A percentile compares a stretch with the other conserved stretches of the same genome.
Conservation (phyloP, 1,140 invertebrate genomes). For the Antheraea mylitta region DNA sequence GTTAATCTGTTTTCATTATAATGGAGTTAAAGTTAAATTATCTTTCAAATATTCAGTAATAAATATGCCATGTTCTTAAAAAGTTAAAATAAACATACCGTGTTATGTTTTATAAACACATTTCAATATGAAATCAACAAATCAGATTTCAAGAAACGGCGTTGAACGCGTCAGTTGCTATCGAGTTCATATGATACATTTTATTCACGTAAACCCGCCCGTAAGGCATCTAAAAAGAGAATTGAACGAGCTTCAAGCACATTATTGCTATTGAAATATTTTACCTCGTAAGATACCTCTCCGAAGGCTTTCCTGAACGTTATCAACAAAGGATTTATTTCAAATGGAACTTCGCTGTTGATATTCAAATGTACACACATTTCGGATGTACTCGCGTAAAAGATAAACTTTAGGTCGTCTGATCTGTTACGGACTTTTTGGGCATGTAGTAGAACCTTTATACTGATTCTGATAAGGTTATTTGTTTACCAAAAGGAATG, state of each 20-base stretch:
- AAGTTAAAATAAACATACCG: not conserved
- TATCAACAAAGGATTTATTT: conserved; percentile 9
- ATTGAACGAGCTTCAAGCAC: conserved; percentile 2
- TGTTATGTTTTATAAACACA: not conserved
- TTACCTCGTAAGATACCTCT: conserved; percentile 9
- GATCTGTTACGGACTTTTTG: not conserved
- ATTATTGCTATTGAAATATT: conserved; percentile 12
- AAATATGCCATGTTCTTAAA: not conserved
- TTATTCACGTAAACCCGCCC: not conserved
- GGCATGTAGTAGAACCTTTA: not conserved
- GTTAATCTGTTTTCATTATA: too few relatives aligned
- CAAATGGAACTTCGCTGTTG: conserved; percentile 10
- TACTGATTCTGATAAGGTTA: not conserved
- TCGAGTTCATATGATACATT: conserved; percentile 1
- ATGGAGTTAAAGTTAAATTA: not conserved
- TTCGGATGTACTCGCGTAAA: not conserved
- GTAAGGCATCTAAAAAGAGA: conserved; percentile 1
- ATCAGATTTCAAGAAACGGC: conserved; percentile 2
- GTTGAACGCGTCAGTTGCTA: not conserved
- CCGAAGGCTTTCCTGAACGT: conserved; percentile 4
- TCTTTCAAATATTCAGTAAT: not conserved
- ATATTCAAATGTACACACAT: conserved; percentile 8
- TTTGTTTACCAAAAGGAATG: conserved; percentile 10
- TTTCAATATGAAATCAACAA: not conserved
- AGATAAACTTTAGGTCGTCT: conserved; percentile 1